Base-by-base conservation (phyloP, 1,140 invertebrate genomes). In the Spodoptera litura region DNA sequence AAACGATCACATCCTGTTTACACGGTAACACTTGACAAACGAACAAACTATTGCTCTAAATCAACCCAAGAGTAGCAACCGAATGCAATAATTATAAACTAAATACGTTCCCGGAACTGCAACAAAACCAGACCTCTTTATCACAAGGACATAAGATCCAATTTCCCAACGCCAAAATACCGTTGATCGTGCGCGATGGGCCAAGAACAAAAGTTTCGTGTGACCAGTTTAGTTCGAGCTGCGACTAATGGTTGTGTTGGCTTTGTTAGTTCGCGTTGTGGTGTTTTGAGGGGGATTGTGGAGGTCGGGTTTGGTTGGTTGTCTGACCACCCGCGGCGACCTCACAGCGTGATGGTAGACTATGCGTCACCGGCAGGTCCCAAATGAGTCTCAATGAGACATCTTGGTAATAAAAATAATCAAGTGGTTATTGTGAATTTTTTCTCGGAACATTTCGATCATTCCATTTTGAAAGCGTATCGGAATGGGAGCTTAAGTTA, bases 281-380 rank as follows among this genome's bases (percentile, higher is more conserved):
- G 71, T 73, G 70, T 59, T 11, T 53, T 58, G 44, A 66, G 72
- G 56, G 80, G 66, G 71, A 76, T 35, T 15, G 51, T 70, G 79
- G 11, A 61, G 81, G 53, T 84, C 82, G 35, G 15, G 25, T 73
- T 81, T 68, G 9, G 49, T 11, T 84, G 86, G 83, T 81, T 64
- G 53, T 31, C 58, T 80, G 87, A 74, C 87, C 88, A 89, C 88
- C 88, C 88, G 88, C 82, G 68, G 83, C 82, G 88, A 88, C 84
- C 84, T 83, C 87, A 84, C 88, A 88, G 87, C 85, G 70, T 77
- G 82, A 62, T 52, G 78, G 80, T 62, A 81, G 79, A 82, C 79
- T 58, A 31, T 86, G 84, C 88, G 74, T 88, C 85, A 89, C 83
- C 79, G 80, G 49, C 77, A 78, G 76, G 11, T 38, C 38, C 81